Base-by-base conservation (phyloP, 1,140 invertebrate genomes). In the Papilio polytes region DNA sequence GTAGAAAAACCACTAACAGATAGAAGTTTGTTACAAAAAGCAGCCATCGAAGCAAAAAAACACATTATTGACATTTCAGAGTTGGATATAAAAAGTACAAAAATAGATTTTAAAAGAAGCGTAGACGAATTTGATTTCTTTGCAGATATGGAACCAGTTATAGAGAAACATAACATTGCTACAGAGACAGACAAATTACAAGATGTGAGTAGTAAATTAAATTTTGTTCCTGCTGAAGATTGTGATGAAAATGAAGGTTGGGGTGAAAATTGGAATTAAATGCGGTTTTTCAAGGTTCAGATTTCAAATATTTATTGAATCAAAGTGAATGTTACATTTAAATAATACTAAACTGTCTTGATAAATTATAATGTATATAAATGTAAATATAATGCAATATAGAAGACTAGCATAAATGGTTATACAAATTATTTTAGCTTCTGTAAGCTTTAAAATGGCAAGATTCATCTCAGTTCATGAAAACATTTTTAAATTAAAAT, bases 101-200 rank as follows among this genome's bases (percentile, higher is more conserved):
- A 96, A 82, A 86, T 92, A 18, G 92, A 93, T 44, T 84, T 87
- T 10, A 94, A 94, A 48, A 93, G 94, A 76, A 85, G 83, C 51
- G 81, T 84, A 22, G 95, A 96, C 80, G 96, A 97, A 81, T 95
- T 97, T 85, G 97, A 98, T 88, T 98, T 97, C 84, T 98, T 98
- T 86, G 97, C 97, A 77, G 98, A 98, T 88, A 98, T 98, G 98
- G 97, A 97, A 85, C 98, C 98, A 8, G 96, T 98, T 7, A 98
- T 98, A 85, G 96, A 97, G 73, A 96, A 96, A 84, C 95, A 96
- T 12, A 95, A 95, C 59, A 89, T 96, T 36, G 81, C 95, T 0
- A 94, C 93, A 56, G 86, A 91, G 72, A 81, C 87, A 6, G 81
- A 88, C 12, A 82, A 82, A 70, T 63, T 80, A 26, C 77, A 88